Percentiles rank a stretch among this genome's conserved stretches.
These are phyloP conservation scores for Pararge aegeria DNA, from an alignment of 1,140 invertebrate species.

Conservation along the genomic window DNA sequence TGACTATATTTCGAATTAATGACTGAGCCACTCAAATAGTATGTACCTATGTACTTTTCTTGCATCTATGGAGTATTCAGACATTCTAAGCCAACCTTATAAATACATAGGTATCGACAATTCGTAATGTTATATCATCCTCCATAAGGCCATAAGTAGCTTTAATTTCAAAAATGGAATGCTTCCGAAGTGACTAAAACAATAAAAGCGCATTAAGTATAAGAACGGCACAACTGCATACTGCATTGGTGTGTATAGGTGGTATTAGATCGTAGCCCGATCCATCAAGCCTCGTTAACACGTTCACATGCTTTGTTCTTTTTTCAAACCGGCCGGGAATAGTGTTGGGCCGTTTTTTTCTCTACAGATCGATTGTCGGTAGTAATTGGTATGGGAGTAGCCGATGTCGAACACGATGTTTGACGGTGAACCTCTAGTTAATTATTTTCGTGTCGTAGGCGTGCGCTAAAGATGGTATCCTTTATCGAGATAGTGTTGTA, in stretches of 20 bases:
- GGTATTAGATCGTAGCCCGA: constrained; percentile 58
- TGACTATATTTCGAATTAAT: too few relatives aligned
- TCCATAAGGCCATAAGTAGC: too few relatives aligned
- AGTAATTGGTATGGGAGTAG: constrained; percentile 74
- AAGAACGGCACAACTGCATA: background rate
- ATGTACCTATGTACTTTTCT: too few relatives aligned
- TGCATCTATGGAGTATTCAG: too few relatives aligned
- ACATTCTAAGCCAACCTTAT: too few relatives aligned
- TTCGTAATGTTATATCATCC: too few relatives aligned
- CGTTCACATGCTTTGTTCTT: constrained; percentile 47
- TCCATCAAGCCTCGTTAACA: constrained; percentile 73
- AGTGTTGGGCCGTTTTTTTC: constrained; percentile 58
- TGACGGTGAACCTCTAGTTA: constrained; percentile 59
- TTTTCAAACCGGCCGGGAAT: constrained; percentile 53
- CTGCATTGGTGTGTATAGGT: constrained; percentile 13
- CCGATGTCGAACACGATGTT: constrained; percentile 70
- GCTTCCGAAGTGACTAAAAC: too few relatives aligned
- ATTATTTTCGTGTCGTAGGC: constrained; percentile 76
- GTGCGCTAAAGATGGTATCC: constrained; percentile 57
- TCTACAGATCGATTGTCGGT: constrained; percentile 55
- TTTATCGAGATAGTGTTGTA: constrained; percentile 56
- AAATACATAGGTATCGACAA: too few relatives aligned
- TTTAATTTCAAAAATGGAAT: too few relatives aligned
- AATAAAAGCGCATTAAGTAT: too few relatives aligned
- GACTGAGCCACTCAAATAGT: too few relatives aligned